Percentiles rank a stretch among this genome's conserved stretches.
phyloP scores from a whole-genome alignment of 2,113 vertebrate genomes.

The Chaetops frenatus region DNA sequence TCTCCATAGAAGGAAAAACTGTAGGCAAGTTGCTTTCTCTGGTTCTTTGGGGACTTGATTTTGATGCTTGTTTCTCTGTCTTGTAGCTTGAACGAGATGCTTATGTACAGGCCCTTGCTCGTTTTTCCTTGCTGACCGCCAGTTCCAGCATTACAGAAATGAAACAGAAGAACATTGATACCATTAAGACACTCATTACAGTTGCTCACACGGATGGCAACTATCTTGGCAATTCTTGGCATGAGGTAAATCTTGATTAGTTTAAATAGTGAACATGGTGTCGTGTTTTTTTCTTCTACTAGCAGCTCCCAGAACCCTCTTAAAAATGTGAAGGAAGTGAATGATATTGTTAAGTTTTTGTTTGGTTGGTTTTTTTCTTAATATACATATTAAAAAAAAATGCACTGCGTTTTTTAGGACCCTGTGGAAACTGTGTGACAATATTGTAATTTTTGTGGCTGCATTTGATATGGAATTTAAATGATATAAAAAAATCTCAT shows the following conservation, averaged over 20 bases:
- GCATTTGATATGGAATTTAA: background rate
- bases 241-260: constrained; percentile 78
- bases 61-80: background rate
- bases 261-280: background rate
- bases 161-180: constrained; percentile 99
- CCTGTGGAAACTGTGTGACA: background rate
- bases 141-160: constrained; percentile 99
- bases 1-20: background rate
- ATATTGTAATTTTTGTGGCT: background rate
- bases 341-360: background rate
- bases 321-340: background rate
- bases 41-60: background rate
- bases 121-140: constrained; percentile 93
- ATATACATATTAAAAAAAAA: background rate
- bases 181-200: constrained; percentile 97
- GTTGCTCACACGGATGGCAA: constrained; percentile 97
- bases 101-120: constrained; percentile 92
- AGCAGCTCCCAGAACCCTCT: background rate
- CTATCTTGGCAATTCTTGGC: constrained; percentile 96
- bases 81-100: constrained; percentile 91
- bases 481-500: background rate
- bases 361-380: background rate
- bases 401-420: background rate
- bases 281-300: background rate
- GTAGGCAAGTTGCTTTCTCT: background rate